Percentiles rank a stretch among this genome's conserved stretches.
Evolutionary conservation across 2,113 vertebrate genomes (phyloP).

Genomic region (Urocolius indicus): DNA sequence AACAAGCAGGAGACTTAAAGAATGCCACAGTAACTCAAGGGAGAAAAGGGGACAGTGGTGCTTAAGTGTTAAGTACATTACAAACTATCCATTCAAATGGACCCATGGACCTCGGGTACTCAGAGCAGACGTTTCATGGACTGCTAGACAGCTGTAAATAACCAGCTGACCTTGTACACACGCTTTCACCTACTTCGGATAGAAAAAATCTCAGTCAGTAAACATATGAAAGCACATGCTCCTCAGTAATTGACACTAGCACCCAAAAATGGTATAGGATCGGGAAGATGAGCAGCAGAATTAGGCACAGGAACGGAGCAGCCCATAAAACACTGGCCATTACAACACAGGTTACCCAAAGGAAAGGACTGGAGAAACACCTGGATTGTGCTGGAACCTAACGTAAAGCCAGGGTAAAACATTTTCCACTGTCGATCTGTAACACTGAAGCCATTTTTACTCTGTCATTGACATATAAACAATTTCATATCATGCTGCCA

Average conservation of each 20-base stretch:
- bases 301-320: background rate
- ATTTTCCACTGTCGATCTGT: background rate
- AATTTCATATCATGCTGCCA: background rate
- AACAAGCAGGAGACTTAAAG: background rate
- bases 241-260: background rate
- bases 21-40: background rate
- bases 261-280: background rate
- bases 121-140: background rate
- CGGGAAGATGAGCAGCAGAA: background rate
- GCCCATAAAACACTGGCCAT: background rate
- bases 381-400: background rate
- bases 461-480: background rate
- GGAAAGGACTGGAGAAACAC: background rate
- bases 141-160: background rate
- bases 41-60: background rate
- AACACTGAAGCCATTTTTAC: background rate
- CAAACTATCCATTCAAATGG: background rate
- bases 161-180: rapidly evolving
- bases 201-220: background rate
- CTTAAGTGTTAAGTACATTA: background rate
- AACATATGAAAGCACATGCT: background rate
- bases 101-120: background rate
- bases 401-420: background rate
- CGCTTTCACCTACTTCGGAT: background rate
- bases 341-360: background rate